These are phyloP conservation scores for Paguma larvata DNA, from an alignment of 2,797 vertebrate species.

Conservation along the genomic window DNA sequence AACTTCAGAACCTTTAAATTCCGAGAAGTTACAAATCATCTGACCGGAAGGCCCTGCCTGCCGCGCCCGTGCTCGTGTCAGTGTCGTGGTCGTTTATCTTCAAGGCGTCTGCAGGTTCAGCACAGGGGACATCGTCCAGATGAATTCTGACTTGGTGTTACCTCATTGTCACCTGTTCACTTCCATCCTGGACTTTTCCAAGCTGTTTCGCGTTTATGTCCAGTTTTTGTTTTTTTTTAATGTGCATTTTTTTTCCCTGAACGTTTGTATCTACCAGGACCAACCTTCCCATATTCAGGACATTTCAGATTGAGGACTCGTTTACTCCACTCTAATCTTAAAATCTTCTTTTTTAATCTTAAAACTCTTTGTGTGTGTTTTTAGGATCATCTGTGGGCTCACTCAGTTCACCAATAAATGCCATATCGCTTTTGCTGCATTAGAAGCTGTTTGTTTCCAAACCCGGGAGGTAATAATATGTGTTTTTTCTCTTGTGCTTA, in stretches of 20 bases:
- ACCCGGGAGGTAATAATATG: conserved; percentile 94
- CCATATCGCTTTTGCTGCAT: conserved; percentile 97
- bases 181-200: neutral
- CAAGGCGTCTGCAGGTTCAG: neutral
- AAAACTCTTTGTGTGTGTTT: conserved; percentile 48
- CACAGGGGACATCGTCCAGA: neutral
- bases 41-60: neutral
- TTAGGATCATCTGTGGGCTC: conserved; percentile 97
- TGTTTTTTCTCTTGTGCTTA: neutral
- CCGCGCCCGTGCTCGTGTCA: neutral
- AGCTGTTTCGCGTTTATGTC: conserved; percentile 29
- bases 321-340: conserved; percentile 50
- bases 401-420: conserved; percentile 98
- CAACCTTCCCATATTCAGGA: neutral
- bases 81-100: conserved; percentile 31
- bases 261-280: conserved; percentile 2
- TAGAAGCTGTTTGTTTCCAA: conserved; percentile 99
- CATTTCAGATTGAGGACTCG: neutral
- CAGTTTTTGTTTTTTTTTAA: neutral
- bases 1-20: conserved; percentile 1
- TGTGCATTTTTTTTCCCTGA: neutral
- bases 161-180: conserved; percentile 7
- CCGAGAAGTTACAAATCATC: neutral
- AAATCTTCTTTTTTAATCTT: conserved; percentile 41
- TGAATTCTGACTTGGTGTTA: conserved; percentile 4